Conservation (phyloP, 2,888 invertebrate genomes). For the Caenorhabditis sinica region DNA sequence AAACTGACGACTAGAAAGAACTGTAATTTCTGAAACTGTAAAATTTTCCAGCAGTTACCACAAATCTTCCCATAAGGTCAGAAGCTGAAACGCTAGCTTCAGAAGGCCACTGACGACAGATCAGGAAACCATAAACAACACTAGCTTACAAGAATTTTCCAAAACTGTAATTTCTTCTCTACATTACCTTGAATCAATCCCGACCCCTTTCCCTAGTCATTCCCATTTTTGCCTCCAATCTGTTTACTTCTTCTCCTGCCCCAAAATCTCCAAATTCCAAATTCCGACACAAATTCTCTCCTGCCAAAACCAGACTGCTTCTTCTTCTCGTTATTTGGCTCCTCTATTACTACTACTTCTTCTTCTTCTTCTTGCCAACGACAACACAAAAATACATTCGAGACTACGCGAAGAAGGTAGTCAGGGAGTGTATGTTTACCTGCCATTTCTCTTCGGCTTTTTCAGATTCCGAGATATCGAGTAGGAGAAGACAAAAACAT, state of each 20-base stretch:
- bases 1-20: background rate
- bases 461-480: background rate
- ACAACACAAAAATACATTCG: background rate
- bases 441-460: background rate
- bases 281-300: background rate
- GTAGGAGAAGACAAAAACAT: background rate
- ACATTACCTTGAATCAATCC: too few relatives aligned
- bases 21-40: background rate
- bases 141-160: too few relatives aligned
- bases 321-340: background rate
- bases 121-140: too few relatives aligned
- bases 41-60: too few relatives aligned
- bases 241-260: constrained; percentile 7
- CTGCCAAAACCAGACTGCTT: constrained; percentile 8
- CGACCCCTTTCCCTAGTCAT: background rate
- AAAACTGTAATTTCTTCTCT: too few relatives aligned
- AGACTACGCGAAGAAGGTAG: background rate
- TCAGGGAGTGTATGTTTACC: constrained; percentile 2
- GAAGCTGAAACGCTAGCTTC: too few relatives aligned
- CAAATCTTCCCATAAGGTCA: too few relatives aligned
- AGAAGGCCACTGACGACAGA: too few relatives aligned
- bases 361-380: background rate
- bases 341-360: too few relatives aligned
- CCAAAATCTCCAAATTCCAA: too few relatives aligned
- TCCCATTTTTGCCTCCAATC: constrained; percentile 1